phyloP scores from a whole-genome alignment of 2,797 vertebrate genomes.

The Urophycis tenuis region DNA sequence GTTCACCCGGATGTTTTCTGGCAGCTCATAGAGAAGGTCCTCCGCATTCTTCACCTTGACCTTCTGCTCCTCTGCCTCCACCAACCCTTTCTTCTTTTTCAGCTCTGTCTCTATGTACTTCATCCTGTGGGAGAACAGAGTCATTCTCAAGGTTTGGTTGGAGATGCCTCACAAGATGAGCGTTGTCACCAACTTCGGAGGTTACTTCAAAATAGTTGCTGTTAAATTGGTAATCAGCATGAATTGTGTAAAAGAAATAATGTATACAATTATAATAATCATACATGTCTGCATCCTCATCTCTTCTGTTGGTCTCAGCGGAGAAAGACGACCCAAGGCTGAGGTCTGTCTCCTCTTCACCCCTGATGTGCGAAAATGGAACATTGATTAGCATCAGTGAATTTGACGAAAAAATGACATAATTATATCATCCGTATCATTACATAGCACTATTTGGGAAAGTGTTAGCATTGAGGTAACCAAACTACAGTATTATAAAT shows the following conservation, averaged over 20 bases:
- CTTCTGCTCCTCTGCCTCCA: slow-evolving; percentile 89
- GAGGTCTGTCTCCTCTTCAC: slow-evolving; percentile 88
- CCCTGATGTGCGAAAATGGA: slow-evolving; percentile 59
- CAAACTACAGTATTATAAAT: background rate
- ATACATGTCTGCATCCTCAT: slow-evolving; percentile 98
- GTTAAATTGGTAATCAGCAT: too few relatives aligned
- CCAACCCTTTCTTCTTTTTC: slow-evolving; percentile 70
- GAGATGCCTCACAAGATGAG: background rate
- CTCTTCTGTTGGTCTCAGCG: slow-evolving; percentile 93
- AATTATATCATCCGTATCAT: too few relatives aligned
- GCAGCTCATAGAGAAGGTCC: slow-evolving; percentile 90
- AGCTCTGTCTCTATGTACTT: slow-evolving; percentile 78
- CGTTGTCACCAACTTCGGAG: background rate
- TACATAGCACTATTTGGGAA: background rate
- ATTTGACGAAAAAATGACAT: background rate
- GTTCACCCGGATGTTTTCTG: slow-evolving; percentile 88
- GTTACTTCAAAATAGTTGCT: too few relatives aligned
- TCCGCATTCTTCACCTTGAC: slow-evolving; percentile 91
- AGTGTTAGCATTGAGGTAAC: background rate
- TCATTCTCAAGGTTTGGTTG: background rate
- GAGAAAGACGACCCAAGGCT: slow-evolving; percentile 96
- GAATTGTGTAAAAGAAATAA: background rate
- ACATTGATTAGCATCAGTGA: background rate
- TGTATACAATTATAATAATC: slow-evolving; percentile 21
- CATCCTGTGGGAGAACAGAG: slow-evolving; percentile 59